phyloP scores from a whole-genome alignment of 1,140 invertebrate genomes.

The Eupeodes corollae region DNA sequence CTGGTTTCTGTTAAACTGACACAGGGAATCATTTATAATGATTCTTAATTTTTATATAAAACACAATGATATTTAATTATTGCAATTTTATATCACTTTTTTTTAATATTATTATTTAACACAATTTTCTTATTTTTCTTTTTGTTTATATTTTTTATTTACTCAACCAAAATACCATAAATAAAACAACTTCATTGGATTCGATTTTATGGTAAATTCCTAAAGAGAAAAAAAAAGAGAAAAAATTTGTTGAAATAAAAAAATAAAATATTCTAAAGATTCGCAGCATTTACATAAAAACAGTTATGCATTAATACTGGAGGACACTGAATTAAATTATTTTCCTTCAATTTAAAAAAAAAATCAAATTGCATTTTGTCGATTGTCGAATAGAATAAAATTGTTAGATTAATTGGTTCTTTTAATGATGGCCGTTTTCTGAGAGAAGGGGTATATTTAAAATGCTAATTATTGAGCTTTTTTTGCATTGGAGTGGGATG shows the following conservation, averaged over 20 bases:
- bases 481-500: too few relatives aligned
- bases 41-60: not conserved
- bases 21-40: constrained; percentile 33
- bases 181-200: not conserved
- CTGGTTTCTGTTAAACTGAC: constrained; percentile 38
- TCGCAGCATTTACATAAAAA: too few relatives aligned
- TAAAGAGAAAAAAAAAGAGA: too few relatives aligned
- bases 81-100: not conserved
- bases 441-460: too few relatives aligned
- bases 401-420: too few relatives aligned
- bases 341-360: not conserved
- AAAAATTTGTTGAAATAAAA: too few relatives aligned
- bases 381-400: not conserved
- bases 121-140: not conserved
- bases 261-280: too few relatives aligned
- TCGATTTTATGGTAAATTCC: not conserved
- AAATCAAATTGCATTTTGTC: not conserved
- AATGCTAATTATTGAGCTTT: too few relatives aligned
- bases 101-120: not conserved
- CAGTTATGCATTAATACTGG: too few relatives aligned
- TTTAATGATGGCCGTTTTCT: too few relatives aligned
- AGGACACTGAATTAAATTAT: not conserved
- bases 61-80: too few relatives aligned
- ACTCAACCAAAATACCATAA: not conserved
- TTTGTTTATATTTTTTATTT: not conserved